phyloP scores from a whole-genome alignment of 1,140 invertebrate genomes.

The Cotesia chilonis region DNA sequence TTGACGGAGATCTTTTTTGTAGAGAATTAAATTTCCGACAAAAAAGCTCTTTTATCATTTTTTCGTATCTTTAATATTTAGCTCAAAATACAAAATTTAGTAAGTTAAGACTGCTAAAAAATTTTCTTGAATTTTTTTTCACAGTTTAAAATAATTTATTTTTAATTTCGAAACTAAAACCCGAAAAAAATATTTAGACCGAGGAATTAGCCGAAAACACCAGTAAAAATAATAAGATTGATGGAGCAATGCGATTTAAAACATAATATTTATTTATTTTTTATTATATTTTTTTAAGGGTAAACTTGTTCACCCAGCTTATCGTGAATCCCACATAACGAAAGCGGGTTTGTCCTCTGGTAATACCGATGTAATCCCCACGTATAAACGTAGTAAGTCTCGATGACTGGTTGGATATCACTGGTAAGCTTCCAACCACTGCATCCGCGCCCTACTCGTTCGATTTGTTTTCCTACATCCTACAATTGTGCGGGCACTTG shows the following conservation, averaged over 20 bases:
- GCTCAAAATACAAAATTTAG: too few relatives aligned
- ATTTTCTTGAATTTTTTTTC: too few relatives aligned
- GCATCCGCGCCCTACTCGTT: conserved; percentile 17
- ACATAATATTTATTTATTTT: neutral
- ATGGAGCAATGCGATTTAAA: conserved; percentile 18
- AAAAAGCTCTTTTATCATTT: too few relatives aligned
- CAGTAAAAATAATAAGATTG: conserved; percentile 10
- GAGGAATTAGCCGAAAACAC: neutral
- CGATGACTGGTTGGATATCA: conserved; percentile 40
- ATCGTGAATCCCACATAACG: conserved; percentile 24
- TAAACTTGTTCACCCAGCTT: conserved; percentile 31
- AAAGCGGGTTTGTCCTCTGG: conserved; percentile 33
- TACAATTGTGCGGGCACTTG: conserved; percentile 10
- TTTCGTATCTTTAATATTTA: too few relatives aligned
- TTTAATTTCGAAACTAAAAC: too few relatives aligned
- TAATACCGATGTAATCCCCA: conserved; percentile 51
- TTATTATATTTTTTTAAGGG: conserved; percentile 20
- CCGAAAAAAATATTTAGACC: too few relatives aligned
- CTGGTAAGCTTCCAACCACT: conserved; percentile 32
- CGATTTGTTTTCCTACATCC: conserved; percentile 4
- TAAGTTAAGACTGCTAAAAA: too few relatives aligned
- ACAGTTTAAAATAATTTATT: too few relatives aligned
- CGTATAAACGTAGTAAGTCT: conserved; percentile 53
- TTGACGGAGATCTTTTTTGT: too few relatives aligned
- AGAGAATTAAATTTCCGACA: too few relatives aligned